These are phyloP conservation scores for Actinemys pallida DNA, from an alignment of 2,113 vertebrate genomes.

Conservation along the genomic window DNA sequence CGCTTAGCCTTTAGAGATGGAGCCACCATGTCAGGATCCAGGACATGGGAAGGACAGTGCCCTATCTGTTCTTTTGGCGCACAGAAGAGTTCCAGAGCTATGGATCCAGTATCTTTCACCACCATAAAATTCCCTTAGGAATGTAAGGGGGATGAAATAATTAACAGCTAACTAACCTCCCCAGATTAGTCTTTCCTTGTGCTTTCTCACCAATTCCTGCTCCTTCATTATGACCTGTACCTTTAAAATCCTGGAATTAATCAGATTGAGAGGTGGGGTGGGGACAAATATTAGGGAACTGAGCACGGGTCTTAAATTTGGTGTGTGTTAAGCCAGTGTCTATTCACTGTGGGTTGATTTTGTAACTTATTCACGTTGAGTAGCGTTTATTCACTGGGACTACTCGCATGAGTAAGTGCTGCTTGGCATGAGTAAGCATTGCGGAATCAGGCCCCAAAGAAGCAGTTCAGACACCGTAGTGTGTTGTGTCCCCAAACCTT, in stretches of 20 bases:
- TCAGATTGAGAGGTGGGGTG: background rate
- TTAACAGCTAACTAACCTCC: background rate
- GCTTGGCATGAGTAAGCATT: background rate
- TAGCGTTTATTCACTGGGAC: background rate
- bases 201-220: background rate
- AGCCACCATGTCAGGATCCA: background rate
- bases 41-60: background rate
- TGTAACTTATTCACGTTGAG: background rate
- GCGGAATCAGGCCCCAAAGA: background rate
- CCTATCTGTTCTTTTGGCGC: accelerated
- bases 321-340: conserved; percentile 19
- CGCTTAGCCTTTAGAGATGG: background rate
- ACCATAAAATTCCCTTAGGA: background rate
- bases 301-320: conserved; percentile 2
- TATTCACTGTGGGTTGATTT: conserved; percentile 12
- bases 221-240: background rate
- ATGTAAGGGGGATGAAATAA: conserved; percentile 7
- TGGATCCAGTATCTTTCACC: background rate
- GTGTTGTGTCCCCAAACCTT: conserved; percentile 50
- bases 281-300: background rate
- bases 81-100: background rate
- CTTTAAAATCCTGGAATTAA: background rate
- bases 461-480: conserved; percentile 36
- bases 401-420: background rate
- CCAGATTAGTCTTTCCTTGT: background rate